A percentile compares a stretch with the other conserved stretches of the same genome.
Evolutionary conservation across 2,797 vertebrate genomes (phyloP).

Genomic region (Silurus lanzhouensis): DNA sequence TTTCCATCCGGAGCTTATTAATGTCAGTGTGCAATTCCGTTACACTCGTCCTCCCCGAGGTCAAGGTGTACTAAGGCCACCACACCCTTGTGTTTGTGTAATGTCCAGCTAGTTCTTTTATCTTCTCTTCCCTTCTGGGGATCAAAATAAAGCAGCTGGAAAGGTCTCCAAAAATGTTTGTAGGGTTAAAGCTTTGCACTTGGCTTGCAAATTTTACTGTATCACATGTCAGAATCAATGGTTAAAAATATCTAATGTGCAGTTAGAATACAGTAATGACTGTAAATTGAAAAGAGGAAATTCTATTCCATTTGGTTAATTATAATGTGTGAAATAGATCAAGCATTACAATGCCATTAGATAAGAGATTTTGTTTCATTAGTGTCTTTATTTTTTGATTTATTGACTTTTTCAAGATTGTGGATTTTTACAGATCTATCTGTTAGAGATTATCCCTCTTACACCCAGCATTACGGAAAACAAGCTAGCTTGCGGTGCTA

Average conservation of each 20-base stretch:
- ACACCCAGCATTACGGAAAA: too few species aligned
- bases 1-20: slow-evolving; percentile 55
- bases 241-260: neutral
- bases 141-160: slow-evolving; percentile 10
- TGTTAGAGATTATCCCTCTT: too few species aligned
- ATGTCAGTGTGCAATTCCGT: slow-evolving; percentile 42
- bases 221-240: neutral
- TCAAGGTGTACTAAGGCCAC: slow-evolving; percentile 43
- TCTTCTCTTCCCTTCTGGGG: slow-evolving; percentile 32
- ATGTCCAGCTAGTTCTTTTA: slow-evolving; percentile 44
- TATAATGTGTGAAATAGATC: neutral
- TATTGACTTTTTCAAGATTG: neutral
- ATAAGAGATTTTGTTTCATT: neutral
- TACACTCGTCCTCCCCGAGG: slow-evolving; percentile 15
- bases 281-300: neutral
- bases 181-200: neutral
- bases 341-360: neutral
- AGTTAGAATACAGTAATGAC: neutral
- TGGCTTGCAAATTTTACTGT: neutral
- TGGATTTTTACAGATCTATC: neutral
- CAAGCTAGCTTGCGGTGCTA: too few species aligned
- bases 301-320: too few species aligned
- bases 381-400: neutral
- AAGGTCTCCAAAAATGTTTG: neutral
- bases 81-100: slow-evolving; percentile 43